Evolutionary conservation across 2,113 vertebrate genomes (phyloP).

Genomic region (mouse (Mus musculus)): DNA sequence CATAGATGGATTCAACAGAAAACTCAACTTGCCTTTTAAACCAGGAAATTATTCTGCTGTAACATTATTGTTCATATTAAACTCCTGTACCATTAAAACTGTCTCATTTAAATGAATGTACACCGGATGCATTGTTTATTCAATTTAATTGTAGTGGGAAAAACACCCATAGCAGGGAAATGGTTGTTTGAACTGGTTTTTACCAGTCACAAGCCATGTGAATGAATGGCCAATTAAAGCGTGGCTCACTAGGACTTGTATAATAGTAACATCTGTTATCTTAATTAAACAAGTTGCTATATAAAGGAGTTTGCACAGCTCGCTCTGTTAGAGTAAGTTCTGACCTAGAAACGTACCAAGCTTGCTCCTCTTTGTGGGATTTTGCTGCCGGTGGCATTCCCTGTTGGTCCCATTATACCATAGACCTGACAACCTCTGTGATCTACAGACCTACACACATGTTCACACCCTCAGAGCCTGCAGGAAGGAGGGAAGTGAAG

Average conservation of each 20-base stretch:
- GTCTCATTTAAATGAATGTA: constrained; percentile 60
- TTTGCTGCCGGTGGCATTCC: constrained; percentile 61
- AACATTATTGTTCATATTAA: constrained; percentile 64
- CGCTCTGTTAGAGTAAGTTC: constrained; percentile 74
- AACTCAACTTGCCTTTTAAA: constrained; percentile 59
- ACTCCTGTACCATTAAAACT: constrained; percentile 71
- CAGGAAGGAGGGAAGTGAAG: not conserved
- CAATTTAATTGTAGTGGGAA: constrained; percentile 80
- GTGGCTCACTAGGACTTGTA: constrained; percentile 70
- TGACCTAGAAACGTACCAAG: constrained; percentile 82
- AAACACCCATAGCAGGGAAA: constrained; percentile 74
- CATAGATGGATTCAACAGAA: not conserved
- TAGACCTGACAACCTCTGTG: constrained; percentile 71
- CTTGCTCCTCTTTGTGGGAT: constrained; percentile 66
- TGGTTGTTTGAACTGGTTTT: constrained; percentile 72
- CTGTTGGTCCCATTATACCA: constrained; percentile 80
- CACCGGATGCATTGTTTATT: constrained; percentile 79
- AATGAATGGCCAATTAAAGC: constrained; percentile 85
- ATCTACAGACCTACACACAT: constrained; percentile 62
- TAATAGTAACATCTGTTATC: constrained; percentile 86
- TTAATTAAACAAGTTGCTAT: constrained; percentile 86
- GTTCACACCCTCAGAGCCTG: not conserved
- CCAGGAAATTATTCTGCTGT: constrained; percentile 45
- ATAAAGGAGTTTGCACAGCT: constrained; percentile 61
- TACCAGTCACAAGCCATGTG: constrained; percentile 78